phyloP scores from a whole-genome alignment of 1,140 invertebrate species.

The Drosophila micromelanica region DNA sequence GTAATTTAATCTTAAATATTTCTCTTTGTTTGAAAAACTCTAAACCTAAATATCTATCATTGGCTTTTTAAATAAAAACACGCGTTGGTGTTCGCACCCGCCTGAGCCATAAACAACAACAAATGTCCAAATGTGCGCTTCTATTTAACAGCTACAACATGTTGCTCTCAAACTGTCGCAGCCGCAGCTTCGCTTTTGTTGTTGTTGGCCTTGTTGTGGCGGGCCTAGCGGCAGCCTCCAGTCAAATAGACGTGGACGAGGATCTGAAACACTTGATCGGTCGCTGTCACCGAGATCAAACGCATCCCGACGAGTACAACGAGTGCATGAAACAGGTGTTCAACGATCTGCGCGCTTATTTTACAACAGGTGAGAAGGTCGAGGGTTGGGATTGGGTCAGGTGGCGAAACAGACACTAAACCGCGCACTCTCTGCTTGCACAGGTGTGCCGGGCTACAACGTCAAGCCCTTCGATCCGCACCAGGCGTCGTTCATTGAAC shows the following conservation, averaged over 20 bases:
- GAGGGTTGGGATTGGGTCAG: background rate
- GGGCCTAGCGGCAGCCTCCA: slow-evolving; percentile 32
- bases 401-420: background rate
- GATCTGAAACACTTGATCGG: slow-evolving; percentile 84
- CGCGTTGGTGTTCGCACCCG: too few relatives aligned
- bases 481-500: slow-evolving; percentile 88
- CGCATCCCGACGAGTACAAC: slow-evolving; percentile 87
- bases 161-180: slow-evolving; percentile 53
- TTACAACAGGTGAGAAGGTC: slow-evolving; percentile 87
- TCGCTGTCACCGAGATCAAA: slow-evolving; percentile 86
- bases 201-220: slow-evolving; percentile 1
- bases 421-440: slow-evolving; percentile 19
- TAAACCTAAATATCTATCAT: slow-evolving; percentile 4
- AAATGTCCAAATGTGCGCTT: slow-evolving; percentile 24
- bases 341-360: slow-evolving; percentile 89
- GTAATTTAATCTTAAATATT: background rate
- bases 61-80: slow-evolving; percentile 23
- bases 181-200: background rate
- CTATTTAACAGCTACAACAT: slow-evolving; percentile 53
- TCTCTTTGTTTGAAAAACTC: background rate
- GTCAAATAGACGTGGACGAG: slow-evolving; percentile 67
- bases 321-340: slow-evolving; percentile 89
- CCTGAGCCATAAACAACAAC: too few relatives aligned
- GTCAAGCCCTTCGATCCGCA: slow-evolving; percentile 92
- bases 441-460: slow-evolving; percentile 89